Evolutionary conservation across 2,888 invertebrate species (phyloP).

Genomic region (Lasioglossum leucozonium): DNA sequence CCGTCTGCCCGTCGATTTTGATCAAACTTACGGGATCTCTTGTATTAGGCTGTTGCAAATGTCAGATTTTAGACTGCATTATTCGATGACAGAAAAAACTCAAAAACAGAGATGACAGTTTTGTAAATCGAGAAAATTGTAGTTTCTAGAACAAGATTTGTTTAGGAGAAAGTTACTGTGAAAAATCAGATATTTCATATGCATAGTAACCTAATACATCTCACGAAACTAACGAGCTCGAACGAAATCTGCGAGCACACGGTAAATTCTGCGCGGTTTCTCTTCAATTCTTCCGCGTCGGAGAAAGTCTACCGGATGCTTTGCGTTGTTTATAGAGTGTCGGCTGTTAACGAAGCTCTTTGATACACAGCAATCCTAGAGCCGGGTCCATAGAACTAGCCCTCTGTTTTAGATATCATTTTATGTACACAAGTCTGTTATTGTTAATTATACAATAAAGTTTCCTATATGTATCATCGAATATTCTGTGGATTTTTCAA

Average conservation of each 20-base stretch:
- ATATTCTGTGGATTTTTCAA: slow-evolving; percentile 47
- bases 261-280: background rate
- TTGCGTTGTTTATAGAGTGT: slow-evolving; percentile 29
- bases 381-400: slow-evolving; percentile 30
- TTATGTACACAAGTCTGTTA: slow-evolving; percentile 63
- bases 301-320: background rate
- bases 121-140: no score
- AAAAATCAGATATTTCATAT: background rate
- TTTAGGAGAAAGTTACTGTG: no score
- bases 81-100: no score
- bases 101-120: no score
- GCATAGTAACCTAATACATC: background rate
- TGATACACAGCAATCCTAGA: slow-evolving; percentile 38
- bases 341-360: slow-evolving; percentile 33
- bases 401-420: slow-evolving; percentile 47
- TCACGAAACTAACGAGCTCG: background rate
- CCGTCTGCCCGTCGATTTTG: background rate
- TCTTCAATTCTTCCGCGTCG: slow-evolving; percentile 29
- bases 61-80: background rate
- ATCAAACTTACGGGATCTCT: background rate
- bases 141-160: no score
- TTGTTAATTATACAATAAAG: slow-evolving; percentile 66
- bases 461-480: slow-evolving; percentile 59
- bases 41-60: background rate
- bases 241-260: background rate